These are phyloP conservation scores for Selenia dentaria DNA, from an alignment of 2,888 invertebrate genomes.

Conservation along the genomic window DNA sequence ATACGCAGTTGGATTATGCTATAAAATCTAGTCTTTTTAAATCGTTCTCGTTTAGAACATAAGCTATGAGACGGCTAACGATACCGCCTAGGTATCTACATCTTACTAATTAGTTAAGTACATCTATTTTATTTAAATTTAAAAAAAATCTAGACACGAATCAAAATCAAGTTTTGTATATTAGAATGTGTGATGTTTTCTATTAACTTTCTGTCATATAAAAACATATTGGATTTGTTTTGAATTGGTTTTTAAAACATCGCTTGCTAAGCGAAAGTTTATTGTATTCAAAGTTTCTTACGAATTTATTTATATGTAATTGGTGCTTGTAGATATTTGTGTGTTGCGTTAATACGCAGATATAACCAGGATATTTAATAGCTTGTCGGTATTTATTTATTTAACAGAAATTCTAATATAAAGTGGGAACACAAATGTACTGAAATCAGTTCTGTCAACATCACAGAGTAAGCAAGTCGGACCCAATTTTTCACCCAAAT, in stretches of 20 bases:
- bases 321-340: slow-evolving; percentile 7
- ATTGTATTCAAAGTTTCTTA: neutral
- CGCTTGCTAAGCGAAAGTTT: too few relatives aligned
- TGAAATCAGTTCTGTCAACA: too few relatives aligned
- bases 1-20: slow-evolving; percentile 19
- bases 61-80: neutral
- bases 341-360: neutral
- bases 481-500: too few relatives aligned
- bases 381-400: neutral
- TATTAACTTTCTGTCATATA: too few relatives aligned
- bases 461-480: too few relatives aligned
- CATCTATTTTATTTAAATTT: neutral
- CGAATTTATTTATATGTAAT: neutral
- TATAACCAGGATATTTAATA: slow-evolving; percentile 13
- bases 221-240: too few relatives aligned
- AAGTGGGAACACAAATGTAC: too few relatives aligned
- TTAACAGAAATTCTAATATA: too few relatives aligned
- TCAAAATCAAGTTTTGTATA: too few relatives aligned
- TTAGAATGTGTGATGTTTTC: too few relatives aligned
- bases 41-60: slow-evolving; percentile 4
- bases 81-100: slow-evolving; percentile 11
- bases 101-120: slow-evolving; percentile 2
- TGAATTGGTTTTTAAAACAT: too few relatives aligned
- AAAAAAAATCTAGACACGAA: too few relatives aligned
- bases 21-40: slow-evolving; percentile 29